Percentiles rank a stretch among this genome's conserved stretches.
These are phyloP conservation scores for Aphelinus certus DNA, from an alignment of 1,140 invertebrate species.

Conservation along the genomic window DNA sequence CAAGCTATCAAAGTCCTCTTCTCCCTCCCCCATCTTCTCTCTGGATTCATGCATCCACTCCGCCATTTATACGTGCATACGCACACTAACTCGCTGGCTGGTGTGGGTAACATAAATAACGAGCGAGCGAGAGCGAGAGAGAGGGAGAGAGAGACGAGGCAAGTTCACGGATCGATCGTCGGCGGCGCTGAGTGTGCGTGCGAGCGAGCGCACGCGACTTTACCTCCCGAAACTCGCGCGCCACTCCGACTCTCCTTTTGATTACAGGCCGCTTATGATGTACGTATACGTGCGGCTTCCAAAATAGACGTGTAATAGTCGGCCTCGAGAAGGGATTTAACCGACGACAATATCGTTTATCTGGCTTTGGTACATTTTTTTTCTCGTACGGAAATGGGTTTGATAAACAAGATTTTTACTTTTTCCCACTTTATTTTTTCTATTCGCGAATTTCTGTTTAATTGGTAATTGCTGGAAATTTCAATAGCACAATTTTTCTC, in stretches of 20 bases:
- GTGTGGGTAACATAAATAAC: constrained; percentile 5
- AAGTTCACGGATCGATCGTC: constrained; percentile 17
- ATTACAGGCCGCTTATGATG: neutral
- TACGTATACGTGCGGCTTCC: neutral
- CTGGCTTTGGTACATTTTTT: too few species aligned
- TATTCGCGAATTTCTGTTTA: too few species aligned
- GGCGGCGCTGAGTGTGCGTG: neutral
- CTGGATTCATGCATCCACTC: constrained; percentile 1
- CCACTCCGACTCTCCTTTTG: neutral
- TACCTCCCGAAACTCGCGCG: constrained; percentile 7
- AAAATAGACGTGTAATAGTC: constrained; percentile 9
- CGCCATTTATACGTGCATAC: neutral
- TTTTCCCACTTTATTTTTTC: too few species aligned
- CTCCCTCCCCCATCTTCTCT: neutral
- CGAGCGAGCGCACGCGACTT: neutral
- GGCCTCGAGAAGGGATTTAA: too few species aligned
- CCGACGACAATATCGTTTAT: too few species aligned
- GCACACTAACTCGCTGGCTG: neutral
- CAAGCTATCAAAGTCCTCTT: neutral
- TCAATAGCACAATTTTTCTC: too few species aligned
- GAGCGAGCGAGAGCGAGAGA: too few species aligned
- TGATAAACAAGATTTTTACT: too few species aligned
- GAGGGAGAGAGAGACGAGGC: neutral
- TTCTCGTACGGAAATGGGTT: too few species aligned
- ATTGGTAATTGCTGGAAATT: too few species aligned